Base-by-base conservation (phyloP, 2,888 invertebrate species). In the Polydesmus complanatus region DNA sequence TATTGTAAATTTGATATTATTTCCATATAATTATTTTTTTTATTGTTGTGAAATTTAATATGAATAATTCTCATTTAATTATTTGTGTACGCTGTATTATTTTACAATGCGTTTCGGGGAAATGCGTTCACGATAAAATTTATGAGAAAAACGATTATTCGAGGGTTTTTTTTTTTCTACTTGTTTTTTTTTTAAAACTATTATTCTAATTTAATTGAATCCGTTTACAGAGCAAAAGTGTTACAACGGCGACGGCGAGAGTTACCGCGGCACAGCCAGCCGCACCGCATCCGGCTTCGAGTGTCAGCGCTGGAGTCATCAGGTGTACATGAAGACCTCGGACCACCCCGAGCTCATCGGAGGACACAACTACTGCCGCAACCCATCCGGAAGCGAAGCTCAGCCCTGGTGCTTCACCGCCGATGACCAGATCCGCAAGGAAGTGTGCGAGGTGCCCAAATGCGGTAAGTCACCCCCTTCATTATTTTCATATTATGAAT, bases 371-470 rank as follows among this genome's bases (percentile, higher is more conserved):
- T 93, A 86, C 72, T 86, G 83, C 69, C 84, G 95, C 64, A 96
- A 97, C 75, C 96, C 96, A 47, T 90, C 87, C 25, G 85, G 85
- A 27, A 77, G 80, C 1, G 85, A 88, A 72, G 72, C 78, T 0
- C 85, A 85, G 66, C 96, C 96, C 0, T 97, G 95, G 89, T 97
- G 96, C 75, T 89, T 76, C 67, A 75, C 75, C n/a, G 70, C 70
- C 50, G 68, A 68, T 11, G 68, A 69, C 54, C 83, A 83, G 63
- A 83, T 84, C 68, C 82, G 84, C 66, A 84, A 83, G 70, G 91
- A 93, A 72, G 75, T 83, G 61, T 97, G 96, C 74, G 82, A 86
- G 68, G 85, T 97, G 67, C 86, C 86, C 21, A 86, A 86, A 75
- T 96, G 96, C 79, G 79, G 84, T 83, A 72, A 77, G 79, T 51